Evolutionary conservation across 37 sponge, comb jelly and placozoan genomes (phyloP), one percentile per base, ranked within the genome.

Genomic region (Crambe crambe): DNA sequence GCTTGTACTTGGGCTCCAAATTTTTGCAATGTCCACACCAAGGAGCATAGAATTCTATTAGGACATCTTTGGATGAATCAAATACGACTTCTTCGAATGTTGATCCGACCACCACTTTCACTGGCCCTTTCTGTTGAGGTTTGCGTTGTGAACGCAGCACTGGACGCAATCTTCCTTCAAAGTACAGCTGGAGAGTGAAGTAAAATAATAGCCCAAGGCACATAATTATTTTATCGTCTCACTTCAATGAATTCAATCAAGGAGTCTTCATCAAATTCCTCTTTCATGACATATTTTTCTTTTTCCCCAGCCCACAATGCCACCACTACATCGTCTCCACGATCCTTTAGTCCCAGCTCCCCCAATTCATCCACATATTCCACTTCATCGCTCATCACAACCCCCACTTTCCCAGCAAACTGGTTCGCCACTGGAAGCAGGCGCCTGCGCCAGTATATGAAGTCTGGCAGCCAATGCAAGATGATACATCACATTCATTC

Each of bases 71-170:
- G 5, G 29, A 35, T 37, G 74, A 58, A 70, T 86, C 44, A 27
- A 72, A 51, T 31, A 91, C 89, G 18, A 95, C 62, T 25, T 88
- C 70, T 26, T 91, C 73, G 67, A 95, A 95, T 12, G 83, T 91
- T 5, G 57, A 59, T 0, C 92, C 95, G 6, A 95, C 95, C 51
- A 91, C 92, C 20, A 75, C 68, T 31, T 31, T 82, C 42, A 95
- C 89, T 3, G 77, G 84, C 0, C 84, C 89, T 23, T 77, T 66
- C 36, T 72, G 63, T 68, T 42, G 74, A 21, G 92, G 92, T 38
- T 57, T 60, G 3, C 80, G 81, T 36, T 92, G 77, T 18, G 89
- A 88, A 6, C 57, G 83, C 12, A 72, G 32, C 51, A 65, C 70
- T 31, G 80, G 81, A n/a, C 67, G 22, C 30, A 95, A 80, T 66